phyloP scores from a whole-genome alignment of 2,797 vertebrate species.

The Gila robusta region DNA sequence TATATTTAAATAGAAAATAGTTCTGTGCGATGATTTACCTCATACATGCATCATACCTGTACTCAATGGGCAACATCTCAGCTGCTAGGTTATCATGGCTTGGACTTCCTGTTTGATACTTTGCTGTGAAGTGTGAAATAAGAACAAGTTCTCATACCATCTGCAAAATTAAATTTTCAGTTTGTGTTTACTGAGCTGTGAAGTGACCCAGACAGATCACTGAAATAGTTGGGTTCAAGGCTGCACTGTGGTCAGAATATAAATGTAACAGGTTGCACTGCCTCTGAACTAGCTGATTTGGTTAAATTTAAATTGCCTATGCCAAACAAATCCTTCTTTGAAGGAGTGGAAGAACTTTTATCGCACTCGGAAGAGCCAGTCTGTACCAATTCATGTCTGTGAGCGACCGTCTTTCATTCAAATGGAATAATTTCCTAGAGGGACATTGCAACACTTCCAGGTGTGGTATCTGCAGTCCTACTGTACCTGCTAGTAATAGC shows the following conservation, averaged over 20 bases:
- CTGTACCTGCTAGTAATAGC: conserved; percentile 88
- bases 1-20: too few species aligned
- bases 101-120: conserved; percentile 79
- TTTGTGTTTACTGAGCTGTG: neutral
- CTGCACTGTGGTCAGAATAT: neutral
- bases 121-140: conserved; percentile 64
- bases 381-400: neutral
- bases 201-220: neutral
- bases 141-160: neutral
- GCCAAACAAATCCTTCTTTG: neutral
- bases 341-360: neutral
- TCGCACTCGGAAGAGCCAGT: neutral
- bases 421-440: neutral
- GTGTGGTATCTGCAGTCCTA: neutral
- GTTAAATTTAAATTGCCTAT: neutral
- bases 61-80: conserved; percentile 93
- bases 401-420: neutral
- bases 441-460: conserved; percentile 12
- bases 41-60: conserved; percentile 79
- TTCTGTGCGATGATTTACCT: neutral
- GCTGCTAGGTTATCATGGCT: conserved; percentile 93
- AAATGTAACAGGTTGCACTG: neutral
- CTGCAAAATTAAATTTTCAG: neutral
- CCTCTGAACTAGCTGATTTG: neutral
- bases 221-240: neutral